Evolutionary conservation across 2,888 invertebrate species (phyloP).

Genomic region (Lithophane ornitopus): DNA sequence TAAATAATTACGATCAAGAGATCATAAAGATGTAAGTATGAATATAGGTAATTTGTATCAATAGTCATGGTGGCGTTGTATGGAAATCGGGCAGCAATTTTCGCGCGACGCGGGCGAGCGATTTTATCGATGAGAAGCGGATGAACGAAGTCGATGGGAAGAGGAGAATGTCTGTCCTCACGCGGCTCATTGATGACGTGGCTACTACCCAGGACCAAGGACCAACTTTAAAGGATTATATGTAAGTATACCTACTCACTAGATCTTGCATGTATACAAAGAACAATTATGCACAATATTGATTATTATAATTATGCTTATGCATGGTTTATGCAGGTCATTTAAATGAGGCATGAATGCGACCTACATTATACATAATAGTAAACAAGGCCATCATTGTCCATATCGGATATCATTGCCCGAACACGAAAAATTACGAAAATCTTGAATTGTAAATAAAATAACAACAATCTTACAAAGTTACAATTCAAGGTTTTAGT

Average conservation of each 20-base stretch:
- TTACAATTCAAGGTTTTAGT: no score
- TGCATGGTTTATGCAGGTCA: no score
- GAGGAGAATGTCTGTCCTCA: slow-evolving; percentile 73
- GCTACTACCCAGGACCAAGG: slow-evolving; percentile 59
- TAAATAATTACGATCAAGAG: background rate
- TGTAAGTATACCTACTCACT: slow-evolving; percentile 68
- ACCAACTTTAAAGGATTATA: slow-evolving; percentile 82
- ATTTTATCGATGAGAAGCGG: slow-evolving; percentile 23
- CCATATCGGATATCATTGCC: no score
- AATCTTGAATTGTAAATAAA: no score
- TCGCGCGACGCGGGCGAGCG: background rate
- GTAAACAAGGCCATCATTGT: no score
- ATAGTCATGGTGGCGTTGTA: slow-evolving; percentile 15
- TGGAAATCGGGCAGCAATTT: background rate
- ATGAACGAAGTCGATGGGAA: slow-evolving; percentile 25
- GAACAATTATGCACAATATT: background rate
- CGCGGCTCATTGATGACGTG: slow-evolving; percentile 75
- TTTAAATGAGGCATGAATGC: no score
- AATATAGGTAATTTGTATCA: background rate
- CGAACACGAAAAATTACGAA: no score
- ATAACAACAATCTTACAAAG: no score
- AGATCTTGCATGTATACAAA: background rate
- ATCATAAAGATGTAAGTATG: background rate
- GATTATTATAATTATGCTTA: no score
- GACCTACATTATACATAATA: no score